These are phyloP conservation scores for Punctoribates punctum DNA, from an alignment of 2,888 invertebrate genomes.

Conservation along the genomic window DNA sequence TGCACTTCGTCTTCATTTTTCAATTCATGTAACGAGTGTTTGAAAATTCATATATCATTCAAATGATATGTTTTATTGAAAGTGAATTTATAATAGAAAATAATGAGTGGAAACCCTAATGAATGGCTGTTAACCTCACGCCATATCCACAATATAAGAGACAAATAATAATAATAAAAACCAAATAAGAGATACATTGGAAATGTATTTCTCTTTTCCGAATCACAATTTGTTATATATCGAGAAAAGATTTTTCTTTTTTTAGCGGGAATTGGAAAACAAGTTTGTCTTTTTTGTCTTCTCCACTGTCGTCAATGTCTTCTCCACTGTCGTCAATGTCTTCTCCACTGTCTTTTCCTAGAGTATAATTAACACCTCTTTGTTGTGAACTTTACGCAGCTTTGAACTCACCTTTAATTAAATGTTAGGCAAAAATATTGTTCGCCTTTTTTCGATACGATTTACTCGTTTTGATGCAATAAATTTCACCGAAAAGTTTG, in stretches of 20 bases:
- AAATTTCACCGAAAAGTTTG: background rate
- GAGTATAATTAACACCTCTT: slow-evolving; percentile 23
- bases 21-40: background rate
- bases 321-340: background rate
- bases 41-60: slow-evolving; percentile 24
- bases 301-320: background rate
- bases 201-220: background rate
- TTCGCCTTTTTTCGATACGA: background rate
- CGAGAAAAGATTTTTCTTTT: background rate
- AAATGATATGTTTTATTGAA: background rate
- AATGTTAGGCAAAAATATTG: background rate
- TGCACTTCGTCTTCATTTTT: background rate
- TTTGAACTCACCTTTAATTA: slow-evolving; percentile 11
- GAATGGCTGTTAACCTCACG: slow-evolving; percentile 32
- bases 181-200: background rate
- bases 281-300: background rate
- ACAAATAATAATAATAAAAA: background rate
- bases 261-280: slow-evolving; percentile 19
- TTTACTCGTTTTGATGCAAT: background rate
- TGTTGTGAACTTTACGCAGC: slow-evolving; percentile 23
- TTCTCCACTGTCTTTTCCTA: background rate
- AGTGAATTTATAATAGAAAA: background rate
- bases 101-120: background rate
- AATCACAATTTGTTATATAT: background rate
- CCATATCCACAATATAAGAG: background rate